Conservation (phyloP, 2,113 vertebrate species). For the Labeo rohita region DNA sequence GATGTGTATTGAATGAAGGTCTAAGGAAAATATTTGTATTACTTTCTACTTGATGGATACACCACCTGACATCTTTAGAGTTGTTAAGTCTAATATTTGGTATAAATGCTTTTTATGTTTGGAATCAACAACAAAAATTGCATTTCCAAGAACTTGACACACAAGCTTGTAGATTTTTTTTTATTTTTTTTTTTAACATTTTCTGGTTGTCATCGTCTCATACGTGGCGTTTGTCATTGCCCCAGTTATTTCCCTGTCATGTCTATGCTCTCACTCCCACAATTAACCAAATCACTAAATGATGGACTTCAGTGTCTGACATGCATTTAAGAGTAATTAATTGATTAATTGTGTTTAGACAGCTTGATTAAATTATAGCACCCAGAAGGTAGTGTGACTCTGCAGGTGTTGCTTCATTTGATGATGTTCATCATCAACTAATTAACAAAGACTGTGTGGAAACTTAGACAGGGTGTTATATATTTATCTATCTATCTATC, state of each 20-base stretch:
- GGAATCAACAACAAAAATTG: not conserved
- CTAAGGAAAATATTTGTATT: not conserved
- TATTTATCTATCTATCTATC: not conserved
- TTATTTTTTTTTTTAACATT: not conserved
- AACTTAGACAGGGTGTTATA: not conserved
- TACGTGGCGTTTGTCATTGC: not conserved
- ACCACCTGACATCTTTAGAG: not conserved
- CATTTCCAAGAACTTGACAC: not conserved
- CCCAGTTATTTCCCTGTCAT: constrained; percentile 35
- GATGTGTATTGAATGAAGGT: not conserved
- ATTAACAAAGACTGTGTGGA: not conserved
- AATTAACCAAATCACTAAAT: constrained; percentile 60
- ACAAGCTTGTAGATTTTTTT: not conserved
- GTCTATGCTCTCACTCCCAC: constrained; percentile 35
- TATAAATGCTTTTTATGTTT: not conserved
- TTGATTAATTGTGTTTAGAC: constrained; percentile 65
- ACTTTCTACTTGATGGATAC: not conserved
- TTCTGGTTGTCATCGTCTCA: not conserved
- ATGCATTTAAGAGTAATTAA: constrained; percentile 61
- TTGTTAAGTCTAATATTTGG: not conserved
- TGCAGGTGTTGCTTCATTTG: constrained; percentile 43
- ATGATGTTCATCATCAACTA: constrained; percentile 20
- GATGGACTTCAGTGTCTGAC: constrained; percentile 56
- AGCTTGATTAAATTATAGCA: constrained; percentile 59
- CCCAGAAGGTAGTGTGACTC: constrained; percentile 48